Evolutionary conservation across 2,888 invertebrate species (phyloP), one percentile per base, ranked within the genome.

Genomic region (Helobdella robusta): DNA sequence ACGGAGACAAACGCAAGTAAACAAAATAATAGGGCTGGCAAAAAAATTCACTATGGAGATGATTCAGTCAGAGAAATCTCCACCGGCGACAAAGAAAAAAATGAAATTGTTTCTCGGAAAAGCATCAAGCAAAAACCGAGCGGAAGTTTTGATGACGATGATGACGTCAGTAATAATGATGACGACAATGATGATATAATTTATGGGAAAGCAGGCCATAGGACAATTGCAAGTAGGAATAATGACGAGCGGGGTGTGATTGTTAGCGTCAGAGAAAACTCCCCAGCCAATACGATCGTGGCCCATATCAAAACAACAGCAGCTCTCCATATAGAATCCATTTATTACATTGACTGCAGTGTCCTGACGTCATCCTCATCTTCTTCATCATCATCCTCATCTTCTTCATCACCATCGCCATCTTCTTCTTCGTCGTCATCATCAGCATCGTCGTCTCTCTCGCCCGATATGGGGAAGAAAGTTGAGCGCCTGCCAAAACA

Each of bases 231-330:
- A 40, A n/a, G 15, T 32, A 28, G 6, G 6, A 28, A 54, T 4
- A 28, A 54, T 23, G 23, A 54, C 25, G 32, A 28, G 8, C 3
- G 32, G 5, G 5, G 4, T 54, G 11, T 4, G 3, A 28, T 30
- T 23, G 54, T 54, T 23, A 28, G 32, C 34, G 46, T 62, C 5
- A 50, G 50, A 48, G 62, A 62, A n/a, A 62, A 62, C 50, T 46
- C 62, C 11, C 44, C 62, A 20, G 50, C 25, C 11, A 34, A 35
- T 8, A 46, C 62, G 18, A 50, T 62, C 18, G 62, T 62, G 8
- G 62, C 62, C 20, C 50, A 50, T 2, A 46, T 62, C 5, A 62
- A 62, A 35, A 50, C 50, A 20, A 50, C 15, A 30, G 18, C 30
- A 5, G 4, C 30, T 4, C n/a, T n/a, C n/a, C n/a, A n/a, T n/a